A percentile compares a stretch with the other conserved stretches of the same genome.
phyloP scores from a whole-genome alignment of 2,113 vertebrate species.

The Passer montanus region DNA sequence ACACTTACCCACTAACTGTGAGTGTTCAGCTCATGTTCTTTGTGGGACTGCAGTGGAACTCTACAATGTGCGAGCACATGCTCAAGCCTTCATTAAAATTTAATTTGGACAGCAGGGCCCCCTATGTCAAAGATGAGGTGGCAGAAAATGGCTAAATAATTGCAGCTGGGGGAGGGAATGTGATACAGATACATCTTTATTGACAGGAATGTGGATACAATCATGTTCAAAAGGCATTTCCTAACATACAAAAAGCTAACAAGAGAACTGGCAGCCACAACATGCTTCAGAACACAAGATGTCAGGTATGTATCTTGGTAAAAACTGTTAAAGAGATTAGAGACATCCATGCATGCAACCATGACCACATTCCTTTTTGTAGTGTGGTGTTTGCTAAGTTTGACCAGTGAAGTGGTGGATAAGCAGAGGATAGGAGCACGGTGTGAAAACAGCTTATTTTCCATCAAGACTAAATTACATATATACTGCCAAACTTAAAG shows the following conservation, averaged over 20 bases:
- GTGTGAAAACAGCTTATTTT: not conserved
- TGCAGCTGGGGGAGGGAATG: not conserved
- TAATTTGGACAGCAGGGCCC: slow-evolving; percentile 45
- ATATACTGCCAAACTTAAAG: not conserved
- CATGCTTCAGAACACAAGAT: not conserved
- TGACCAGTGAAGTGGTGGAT: not conserved
- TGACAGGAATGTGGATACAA: not conserved
- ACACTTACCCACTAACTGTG: not conserved
- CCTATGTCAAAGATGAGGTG: slow-evolving; percentile 40
- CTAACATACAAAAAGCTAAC: not conserved
- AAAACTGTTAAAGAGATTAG: not conserved
- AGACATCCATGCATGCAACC: not conserved
- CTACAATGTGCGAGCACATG: not conserved
- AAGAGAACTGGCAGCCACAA: not conserved
- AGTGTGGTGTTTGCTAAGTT: not conserved
- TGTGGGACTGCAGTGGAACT: not conserved
- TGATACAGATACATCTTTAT: not conserved
- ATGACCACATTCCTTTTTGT: not conserved
- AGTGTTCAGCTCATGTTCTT: slow-evolving; percentile 4
- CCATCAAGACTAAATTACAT: not conserved
- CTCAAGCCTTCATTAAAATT: slow-evolving; percentile 61
- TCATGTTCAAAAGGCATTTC: slow-evolving; percentile 12
- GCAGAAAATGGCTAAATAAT: slow-evolving; percentile 36
- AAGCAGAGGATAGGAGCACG: not conserved
- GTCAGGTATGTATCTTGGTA: not conserved